Percentiles rank a stretch among this genome's conserved stretches.
Evolutionary conservation across 1,140 invertebrate genomes (phyloP).

Genomic region (Venustaconcha ellipsiformis): DNA sequence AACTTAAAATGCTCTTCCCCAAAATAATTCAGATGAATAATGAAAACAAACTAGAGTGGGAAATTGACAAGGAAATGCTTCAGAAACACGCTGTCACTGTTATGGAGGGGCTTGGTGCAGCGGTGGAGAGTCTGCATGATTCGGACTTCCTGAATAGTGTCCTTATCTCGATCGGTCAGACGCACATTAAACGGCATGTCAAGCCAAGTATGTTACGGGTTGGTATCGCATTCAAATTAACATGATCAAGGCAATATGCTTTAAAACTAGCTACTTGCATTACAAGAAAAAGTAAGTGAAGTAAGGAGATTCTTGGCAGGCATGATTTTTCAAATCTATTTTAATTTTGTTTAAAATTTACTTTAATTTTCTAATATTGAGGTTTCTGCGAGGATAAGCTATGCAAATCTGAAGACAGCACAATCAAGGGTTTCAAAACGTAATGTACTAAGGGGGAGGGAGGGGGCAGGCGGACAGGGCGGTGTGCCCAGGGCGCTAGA

Average conservation of each 20-base stretch:
- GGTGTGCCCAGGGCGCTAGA: too few relatives aligned
- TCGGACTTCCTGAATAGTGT: conserved; percentile 59
- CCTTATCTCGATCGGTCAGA: conserved; percentile 58
- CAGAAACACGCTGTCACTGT: conserved; percentile 59
- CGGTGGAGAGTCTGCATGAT: conserved; percentile 60
- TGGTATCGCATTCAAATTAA: conserved; percentile 1
- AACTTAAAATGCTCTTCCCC: conserved; percentile 57
- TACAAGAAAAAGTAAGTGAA: background rate
- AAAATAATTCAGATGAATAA: conserved; percentile 62
- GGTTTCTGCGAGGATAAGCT: background rate
- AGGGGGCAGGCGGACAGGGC: too few relatives aligned
- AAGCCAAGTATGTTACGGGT: conserved; percentile 61
- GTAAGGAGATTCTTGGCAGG: background rate
- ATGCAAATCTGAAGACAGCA: background rate
- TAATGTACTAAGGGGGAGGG: too few relatives aligned
- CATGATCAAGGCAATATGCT: background rate
- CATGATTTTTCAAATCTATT: background rate
- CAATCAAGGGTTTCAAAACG: background rate
- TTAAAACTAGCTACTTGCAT: background rate
- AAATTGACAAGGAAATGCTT: conserved; percentile 61
- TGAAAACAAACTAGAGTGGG: conserved; percentile 56
- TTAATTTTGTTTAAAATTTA: too few relatives aligned
- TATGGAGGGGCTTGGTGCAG: conserved; percentile 59
- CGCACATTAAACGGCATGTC: conserved; percentile 57
- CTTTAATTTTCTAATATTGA: background rate